phyloP scores from a whole-genome alignment of 37 sponge, comb jelly and placozoan species.

The Ianthella basta region DNA sequence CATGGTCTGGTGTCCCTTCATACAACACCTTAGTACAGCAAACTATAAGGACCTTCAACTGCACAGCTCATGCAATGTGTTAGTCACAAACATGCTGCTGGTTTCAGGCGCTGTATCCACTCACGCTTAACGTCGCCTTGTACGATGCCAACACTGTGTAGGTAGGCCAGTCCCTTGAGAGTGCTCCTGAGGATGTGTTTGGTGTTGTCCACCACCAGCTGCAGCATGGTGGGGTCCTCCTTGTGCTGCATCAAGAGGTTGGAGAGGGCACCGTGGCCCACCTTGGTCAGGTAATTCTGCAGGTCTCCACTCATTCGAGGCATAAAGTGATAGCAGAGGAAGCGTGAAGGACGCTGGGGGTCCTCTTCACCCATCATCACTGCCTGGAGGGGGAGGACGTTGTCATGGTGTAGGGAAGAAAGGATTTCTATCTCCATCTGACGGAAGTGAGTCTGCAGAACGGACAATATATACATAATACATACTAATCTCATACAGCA shows the following conservation, averaged over 20 bases:
- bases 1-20: too few relatives aligned
- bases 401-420: conserved; percentile 20
- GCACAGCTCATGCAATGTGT: too few relatives aligned
- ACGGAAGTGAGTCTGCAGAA: conserved; percentile 47
- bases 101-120: too few relatives aligned
- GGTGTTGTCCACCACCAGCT: conserved; percentile 15
- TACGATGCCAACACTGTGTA: conserved; percentile 15
- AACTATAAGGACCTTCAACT: too few relatives aligned
- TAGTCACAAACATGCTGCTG: too few relatives aligned
- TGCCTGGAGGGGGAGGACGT: conserved; percentile 43
- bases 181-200: conserved; percentile 30
- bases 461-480: too few relatives aligned
- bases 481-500: too few relatives aligned
- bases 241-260: conserved; percentile 7
- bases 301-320: conserved; percentile 38
- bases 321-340: conserved; percentile 52
- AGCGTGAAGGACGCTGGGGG: conserved; percentile 23
- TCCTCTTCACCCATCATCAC: conserved; percentile 56
- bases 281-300: conserved; percentile 5
- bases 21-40: too few relatives aligned
- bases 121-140: conserved; percentile 52
- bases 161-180: conserved; percentile 27
- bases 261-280: conserved; percentile 14
- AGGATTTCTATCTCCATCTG: conserved; percentile 35
- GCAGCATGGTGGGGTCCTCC: conserved; percentile 14